Evolutionary conservation across 1,140 invertebrate species (phyloP).

Genomic region (Metopolophium dirhodum): DNA sequence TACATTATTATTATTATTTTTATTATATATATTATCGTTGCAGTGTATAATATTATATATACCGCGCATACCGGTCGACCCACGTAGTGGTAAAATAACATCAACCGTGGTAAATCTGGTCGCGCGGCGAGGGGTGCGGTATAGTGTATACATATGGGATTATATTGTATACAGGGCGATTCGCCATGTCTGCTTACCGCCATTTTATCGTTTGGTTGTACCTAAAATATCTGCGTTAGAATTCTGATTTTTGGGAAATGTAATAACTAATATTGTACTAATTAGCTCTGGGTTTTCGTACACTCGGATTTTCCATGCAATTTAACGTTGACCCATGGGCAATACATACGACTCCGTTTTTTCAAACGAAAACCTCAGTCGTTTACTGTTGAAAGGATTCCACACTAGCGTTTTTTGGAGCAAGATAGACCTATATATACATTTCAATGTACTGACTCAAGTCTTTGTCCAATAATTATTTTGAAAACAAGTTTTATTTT

Average conservation of each 20-base stretch:
- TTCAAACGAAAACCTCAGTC: not conserved
- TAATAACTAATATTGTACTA: not conserved
- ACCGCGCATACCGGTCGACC: not conserved
- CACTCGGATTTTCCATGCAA: not conserved
- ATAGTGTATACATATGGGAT: not conserved
- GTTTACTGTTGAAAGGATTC: not conserved
- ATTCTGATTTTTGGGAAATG: not conserved
- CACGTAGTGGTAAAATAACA: not conserved
- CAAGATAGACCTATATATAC: too few relatives aligned
- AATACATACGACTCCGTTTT: not conserved
- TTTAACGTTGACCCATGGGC: not conserved
- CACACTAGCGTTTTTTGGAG: too few relatives aligned
- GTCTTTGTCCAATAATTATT: too few relatives aligned
- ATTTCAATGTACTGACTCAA: too few relatives aligned
- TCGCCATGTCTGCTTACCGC: not conserved
- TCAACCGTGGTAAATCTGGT: not conserved
- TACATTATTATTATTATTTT: not conserved
- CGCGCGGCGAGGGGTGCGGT: not conserved
- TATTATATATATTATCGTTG: not conserved
- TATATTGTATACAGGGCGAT: not conserved
- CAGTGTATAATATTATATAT: not conserved
- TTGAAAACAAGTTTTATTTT: too few relatives aligned
- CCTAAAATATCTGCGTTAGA: not conserved
- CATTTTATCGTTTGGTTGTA: not conserved
- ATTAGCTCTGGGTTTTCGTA: not conserved